These are phyloP conservation scores for Watsonalla cultraria DNA, from an alignment of 2,888 invertebrate species.

Conservation along the genomic window DNA sequence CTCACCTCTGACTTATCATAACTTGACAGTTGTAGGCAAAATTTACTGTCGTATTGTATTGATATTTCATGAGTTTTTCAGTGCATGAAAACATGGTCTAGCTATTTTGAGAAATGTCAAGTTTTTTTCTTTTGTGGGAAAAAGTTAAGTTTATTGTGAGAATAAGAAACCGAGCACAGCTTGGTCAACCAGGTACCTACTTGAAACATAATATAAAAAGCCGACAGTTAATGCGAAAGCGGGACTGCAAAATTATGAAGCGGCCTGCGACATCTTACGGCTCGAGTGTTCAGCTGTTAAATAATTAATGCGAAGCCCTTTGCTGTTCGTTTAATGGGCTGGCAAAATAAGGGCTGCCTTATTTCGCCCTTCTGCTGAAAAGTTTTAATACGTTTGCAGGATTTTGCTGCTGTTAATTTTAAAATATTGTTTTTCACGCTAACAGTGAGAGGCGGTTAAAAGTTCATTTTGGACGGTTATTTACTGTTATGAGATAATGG, in stretches of 20 bases:
- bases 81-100: too few relatives aligned
- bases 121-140: too few relatives aligned
- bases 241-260: slow-evolving; percentile 26
- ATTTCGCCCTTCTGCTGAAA: slow-evolving; percentile 34
- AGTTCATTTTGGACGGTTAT: not conserved
- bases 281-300: slow-evolving; percentile 31
- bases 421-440: not conserved
- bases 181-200: too few relatives aligned
- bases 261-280: slow-evolving; percentile 18
- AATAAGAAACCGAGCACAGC: too few relatives aligned
- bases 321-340: slow-evolving; percentile 70
- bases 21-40: too few relatives aligned
- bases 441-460: not conserved
- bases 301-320: slow-evolving; percentile 70
- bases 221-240: slow-evolving; percentile 11
- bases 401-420: not conserved
- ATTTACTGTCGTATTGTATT: too few relatives aligned
- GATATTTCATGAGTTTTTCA: too few relatives aligned
- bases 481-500: not conserved
- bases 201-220: slow-evolving; percentile 1
- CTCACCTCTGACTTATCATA: too few relatives aligned
- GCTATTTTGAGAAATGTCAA: too few relatives aligned
- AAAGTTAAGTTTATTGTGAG: too few relatives aligned
- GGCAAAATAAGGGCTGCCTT: slow-evolving; percentile 62
- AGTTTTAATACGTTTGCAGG: slow-evolving; percentile 47